phyloP scores from a whole-genome alignment of 2,797 vertebrate species.

The Decapterus maruadsi region DNA sequence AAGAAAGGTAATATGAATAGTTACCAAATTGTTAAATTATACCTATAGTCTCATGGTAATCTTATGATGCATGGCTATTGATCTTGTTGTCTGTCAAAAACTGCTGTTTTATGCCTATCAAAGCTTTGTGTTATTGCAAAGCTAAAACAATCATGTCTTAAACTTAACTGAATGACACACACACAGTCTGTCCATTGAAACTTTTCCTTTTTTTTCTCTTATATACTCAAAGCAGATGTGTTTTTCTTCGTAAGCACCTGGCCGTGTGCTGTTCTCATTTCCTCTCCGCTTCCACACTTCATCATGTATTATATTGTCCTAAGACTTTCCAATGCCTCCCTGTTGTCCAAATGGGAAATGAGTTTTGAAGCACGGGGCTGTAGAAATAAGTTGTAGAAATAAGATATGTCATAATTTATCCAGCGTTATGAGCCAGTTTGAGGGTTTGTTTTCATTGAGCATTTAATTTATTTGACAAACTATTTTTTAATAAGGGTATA shows the following conservation, averaged over 20 bases:
- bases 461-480: conserved; percentile 19
- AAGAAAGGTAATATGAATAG: neutral
- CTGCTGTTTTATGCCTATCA: neutral
- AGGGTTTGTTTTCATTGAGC: conserved; percentile 1
- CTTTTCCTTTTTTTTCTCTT: conserved; percentile 41
- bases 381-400: conserved; percentile 57
- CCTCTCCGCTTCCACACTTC: conserved; percentile 65
- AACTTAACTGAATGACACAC: conserved; percentile 12
- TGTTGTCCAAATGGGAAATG: conserved; percentile 65
- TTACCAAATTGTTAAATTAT: neutral
- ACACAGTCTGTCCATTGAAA: conserved; percentile 24
- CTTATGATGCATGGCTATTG: no score
- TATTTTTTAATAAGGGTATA: conserved; percentile 11
- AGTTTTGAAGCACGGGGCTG: conserved; percentile 52
- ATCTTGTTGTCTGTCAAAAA: neutral
- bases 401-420: conserved; percentile 36
- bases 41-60: neutral
- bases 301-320: conserved; percentile 67
- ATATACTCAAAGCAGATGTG: conserved; percentile 66
- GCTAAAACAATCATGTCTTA: neutral
- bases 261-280: conserved; percentile 71
- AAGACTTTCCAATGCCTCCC: conserved; percentile 54
- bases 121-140: conserved; percentile 3
- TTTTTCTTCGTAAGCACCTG: conserved; percentile 73
- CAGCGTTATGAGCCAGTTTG: neutral